Base-by-base conservation (phyloP, 2,888 invertebrate genomes). In the Caenorhabditis macrosperma region DNA sequence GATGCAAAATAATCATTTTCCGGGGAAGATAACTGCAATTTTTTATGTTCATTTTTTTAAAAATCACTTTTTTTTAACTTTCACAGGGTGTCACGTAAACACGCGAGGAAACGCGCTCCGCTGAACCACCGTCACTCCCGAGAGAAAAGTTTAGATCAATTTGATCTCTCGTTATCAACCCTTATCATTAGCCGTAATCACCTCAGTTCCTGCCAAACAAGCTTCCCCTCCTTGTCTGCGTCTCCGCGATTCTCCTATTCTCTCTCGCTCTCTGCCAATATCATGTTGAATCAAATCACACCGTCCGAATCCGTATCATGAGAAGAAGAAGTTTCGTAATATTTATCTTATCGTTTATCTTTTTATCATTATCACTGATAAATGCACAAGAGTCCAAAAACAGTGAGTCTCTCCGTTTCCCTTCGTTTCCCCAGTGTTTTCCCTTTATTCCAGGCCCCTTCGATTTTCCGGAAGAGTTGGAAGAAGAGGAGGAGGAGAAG, bases 401-500 rank as follows among this genome's bases (percentile, higher is more conserved):
- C 17, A 44, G 44, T 44, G 17, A 44, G 44, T 44, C n/a, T n/a
- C n/a, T n/a, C n/a, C n/a, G n/a, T 17, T 44, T 10, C 15, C 15
- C 38, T 38, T 10, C 9, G 3, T n/a, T 44, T 44, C 9, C 9
- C 4, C 5, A 20, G 38, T 38, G 9, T 38, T 15, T 38, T 38
- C 15, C 12, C 38, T 12, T 12, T 12, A 10, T 44, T 50, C 24
- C 38, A 78, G 78, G 72, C 17, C 61, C 72, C 7, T 79, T 79
- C 68, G 74, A 79, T 17, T 80, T 80, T 20, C 75, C 79, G 2
- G 79, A 80, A 55, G 78, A 68, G 24, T 15, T 57, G 26, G 74
- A 79, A 38, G 75, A 75, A n/a, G 71, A 75, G 33, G 72, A 69
- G 15, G 81, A 83, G 28, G 83, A 83, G 33, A 57, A 81, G 61